Percentiles rank a stretch among this genome's conserved stretches.
phyloP scores from a whole-genome alignment of 2,797 vertebrate genomes.

The Naso thynnoides region DNA sequence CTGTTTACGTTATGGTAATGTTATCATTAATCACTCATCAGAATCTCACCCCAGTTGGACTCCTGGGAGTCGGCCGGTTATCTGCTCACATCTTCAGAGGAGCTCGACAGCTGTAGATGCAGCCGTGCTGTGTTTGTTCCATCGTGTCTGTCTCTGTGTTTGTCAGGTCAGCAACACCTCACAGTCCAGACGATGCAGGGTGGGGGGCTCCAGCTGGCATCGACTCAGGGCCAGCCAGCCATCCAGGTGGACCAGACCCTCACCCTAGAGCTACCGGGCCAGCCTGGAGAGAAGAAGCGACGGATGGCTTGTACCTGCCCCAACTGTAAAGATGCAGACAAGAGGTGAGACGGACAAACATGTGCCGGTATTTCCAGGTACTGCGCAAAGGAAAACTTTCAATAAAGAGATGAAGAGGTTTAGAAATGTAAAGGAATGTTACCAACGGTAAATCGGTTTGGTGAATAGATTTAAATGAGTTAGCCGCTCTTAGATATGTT shows the following conservation, averaged over 20 bases:
- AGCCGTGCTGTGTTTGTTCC: background rate
- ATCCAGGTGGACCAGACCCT: conserved; percentile 95
- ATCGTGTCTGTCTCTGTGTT: conserved; percentile 6
- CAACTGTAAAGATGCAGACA: conserved; percentile 98
- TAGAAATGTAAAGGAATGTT: background rate
- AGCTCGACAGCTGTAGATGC: background rate
- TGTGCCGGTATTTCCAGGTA: background rate
- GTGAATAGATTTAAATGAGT: background rate
- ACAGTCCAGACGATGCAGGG: conserved; percentile 94
- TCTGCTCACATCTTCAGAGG: conserved; percentile 7
- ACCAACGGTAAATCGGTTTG: background rate
- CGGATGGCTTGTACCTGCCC: conserved; percentile 98
- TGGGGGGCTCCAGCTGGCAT: conserved; percentile 92
- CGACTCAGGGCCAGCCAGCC: conserved; percentile 86
- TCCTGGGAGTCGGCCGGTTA: background rate
- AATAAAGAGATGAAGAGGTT: background rate
- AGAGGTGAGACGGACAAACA: conserved; percentile 83
- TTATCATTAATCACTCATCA: conserved; percentile 8
- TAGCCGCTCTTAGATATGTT: too few species aligned
- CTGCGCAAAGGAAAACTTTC: background rate
- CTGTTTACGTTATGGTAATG: conserved; percentile 2
- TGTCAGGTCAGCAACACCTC: conserved; percentile 95
- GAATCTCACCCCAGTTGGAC: background rate
- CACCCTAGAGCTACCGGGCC: conserved; percentile 88
- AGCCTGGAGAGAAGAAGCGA: conserved; percentile 92